A percentile compares a stretch with the other conserved stretches of the same genome.
These are phyloP conservation scores for Brachypalpus laphriformis DNA, from an alignment of 2,888 invertebrate species.

Conservation along the genomic window DNA sequence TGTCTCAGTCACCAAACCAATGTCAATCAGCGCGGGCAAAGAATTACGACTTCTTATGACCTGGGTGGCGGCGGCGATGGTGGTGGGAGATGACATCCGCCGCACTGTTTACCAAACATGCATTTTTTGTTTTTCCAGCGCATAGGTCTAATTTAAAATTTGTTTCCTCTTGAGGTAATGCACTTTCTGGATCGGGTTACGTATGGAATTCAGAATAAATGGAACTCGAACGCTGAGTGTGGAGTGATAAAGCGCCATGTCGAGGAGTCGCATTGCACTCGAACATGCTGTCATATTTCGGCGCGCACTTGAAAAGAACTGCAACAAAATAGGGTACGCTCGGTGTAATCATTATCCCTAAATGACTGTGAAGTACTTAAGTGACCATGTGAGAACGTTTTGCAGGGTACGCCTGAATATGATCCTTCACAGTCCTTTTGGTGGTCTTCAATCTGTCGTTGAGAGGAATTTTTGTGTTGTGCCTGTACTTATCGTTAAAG, in stretches of 20 bases:
- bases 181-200: slow-evolving; percentile 64
- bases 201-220: slow-evolving; percentile 49
- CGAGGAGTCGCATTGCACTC: slow-evolving; percentile 61
- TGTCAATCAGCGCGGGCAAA: slow-evolving; percentile 63
- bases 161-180: slow-evolving; percentile 53
- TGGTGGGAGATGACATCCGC: slow-evolving; percentile 62
- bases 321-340: slow-evolving; percentile 42
- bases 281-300: slow-evolving; percentile 34
- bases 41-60: slow-evolving; percentile 62
- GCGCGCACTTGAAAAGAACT: slow-evolving; percentile 42
- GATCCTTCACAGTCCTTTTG: slow-evolving; percentile 26
- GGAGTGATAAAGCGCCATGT: slow-evolving; percentile 54
- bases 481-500: slow-evolving; percentile 44
- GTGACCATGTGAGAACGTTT: slow-evolving; percentile 53
- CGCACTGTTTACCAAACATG: slow-evolving; percentile 56
- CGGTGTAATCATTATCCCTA: slow-evolving; percentile 60
- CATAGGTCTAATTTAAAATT: slow-evolving; percentile 58
- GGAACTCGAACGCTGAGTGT: slow-evolving; percentile 41
- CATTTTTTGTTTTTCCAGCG: neutral
- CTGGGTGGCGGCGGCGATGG: slow-evolving; percentile 45
- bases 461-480: neutral
- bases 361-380: slow-evolving; percentile 65
- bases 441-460: slow-evolving; percentile 44
- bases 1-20: slow-evolving; percentile 46
- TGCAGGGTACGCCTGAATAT: slow-evolving; percentile 28